Evolutionary conservation across 2,797 vertebrate species (phyloP), one percentile per base, ranked within the genome.

Genomic region (Glossophaga mutica): DNA sequence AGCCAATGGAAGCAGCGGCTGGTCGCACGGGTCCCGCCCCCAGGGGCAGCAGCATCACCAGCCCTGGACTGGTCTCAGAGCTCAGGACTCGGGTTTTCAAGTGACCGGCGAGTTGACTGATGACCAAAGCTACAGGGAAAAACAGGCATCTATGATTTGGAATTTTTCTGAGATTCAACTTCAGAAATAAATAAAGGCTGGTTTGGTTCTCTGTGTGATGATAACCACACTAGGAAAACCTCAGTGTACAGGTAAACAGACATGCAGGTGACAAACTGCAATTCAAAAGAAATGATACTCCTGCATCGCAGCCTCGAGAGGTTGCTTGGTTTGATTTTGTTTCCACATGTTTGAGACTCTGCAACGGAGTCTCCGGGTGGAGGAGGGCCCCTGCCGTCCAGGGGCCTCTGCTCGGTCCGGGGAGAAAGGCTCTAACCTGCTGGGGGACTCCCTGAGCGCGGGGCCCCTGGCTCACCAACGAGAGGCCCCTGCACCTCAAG

Each of bases 231-330:
- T 26, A 16, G 52, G 74, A 44, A 21, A 15, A 4, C 34, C 22
- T 26, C 50, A 0, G n/a, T 42, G 32, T 32, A 29, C 55, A 81
- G 78, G 37, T 1, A 19, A 37, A 8, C n/a, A 1, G 70, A 73
- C 8, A 16, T 5, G 65, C 12, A 62, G 34, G 26, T 21, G 32
- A 24, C 26, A 16, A 19, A 19, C 24, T 1, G 34, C 18, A 24
- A 0, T 32, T 11, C 9, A 19, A 22, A 22, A 29, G 44, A 48
- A 34, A 48, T 18, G 2, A 11, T 14, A 11, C 1, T 24, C 50
- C 3, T 2, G 26, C 22, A 0, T 3, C 0, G 1, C 26, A 3
- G 2, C 74, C 32, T 1, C 3, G 8, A 0, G 11, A 2, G 1
- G 4, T 4, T 3, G 0, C 8, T 62, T 55, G 52, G 39, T 5